Base-by-base conservation (phyloP, 2,888 invertebrate genomes). In the Diarsia brunnea region DNA sequence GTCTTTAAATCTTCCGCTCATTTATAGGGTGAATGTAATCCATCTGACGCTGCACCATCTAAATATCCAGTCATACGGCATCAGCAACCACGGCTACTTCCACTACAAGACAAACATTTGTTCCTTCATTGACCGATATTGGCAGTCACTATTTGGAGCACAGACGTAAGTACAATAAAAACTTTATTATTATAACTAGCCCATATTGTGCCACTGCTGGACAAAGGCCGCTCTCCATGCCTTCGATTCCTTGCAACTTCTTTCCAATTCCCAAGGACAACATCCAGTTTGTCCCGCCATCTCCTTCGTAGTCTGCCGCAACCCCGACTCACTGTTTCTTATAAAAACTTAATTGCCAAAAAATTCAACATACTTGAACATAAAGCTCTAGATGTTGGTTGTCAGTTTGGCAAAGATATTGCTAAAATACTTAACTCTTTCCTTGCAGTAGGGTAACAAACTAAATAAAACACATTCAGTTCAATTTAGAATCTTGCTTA, bases 41-140 rank as follows among this genome's bases (percentile, higher is more conserved):
- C 96, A 98, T 49, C 91, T 99, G 80, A 97, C 98, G 0, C 92
- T 99, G n/a, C 98, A 98, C 90, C 98, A 99, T 94, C 95, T 99
- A 38, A 97, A 97, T 84, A 96, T 97, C 38, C 97, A 97, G 86
- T 97, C 97, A 0, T 97, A 97, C 19, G 98, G 98, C 1, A 97
- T 98, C 74, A 98, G 98, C 80, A 97, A 98, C 91, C 97, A 97
- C 90, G 98, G 98, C 4, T 98, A 97, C 94, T 99, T 98, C 90
- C 98, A 98, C 92, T 99, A 98, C 98, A 98, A 98, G 89, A 98
- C 98, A 7, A 98, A 99, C 90, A 98, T 99, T 68, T 98, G 98
- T 74, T 97, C 97, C 47, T 98, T 98, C 89, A 98, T 99, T 78
- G 98, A 98, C 84, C 97, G 97, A 88, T 97, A 98, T 91, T 99